Evolutionary conservation across 2,888 invertebrate genomes (phyloP).

Genomic region (Perizoma affinitatum): DNA sequence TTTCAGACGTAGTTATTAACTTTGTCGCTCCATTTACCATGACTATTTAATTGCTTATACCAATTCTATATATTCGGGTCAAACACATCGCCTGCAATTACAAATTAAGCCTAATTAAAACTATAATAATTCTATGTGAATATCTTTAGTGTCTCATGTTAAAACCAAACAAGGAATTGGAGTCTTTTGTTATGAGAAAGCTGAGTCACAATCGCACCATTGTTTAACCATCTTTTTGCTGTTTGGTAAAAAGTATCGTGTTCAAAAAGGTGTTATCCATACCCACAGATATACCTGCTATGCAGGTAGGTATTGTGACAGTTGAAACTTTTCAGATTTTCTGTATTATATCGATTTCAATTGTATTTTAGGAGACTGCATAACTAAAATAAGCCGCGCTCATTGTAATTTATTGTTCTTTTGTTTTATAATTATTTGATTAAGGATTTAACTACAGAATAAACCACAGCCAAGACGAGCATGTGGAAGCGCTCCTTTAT

Average conservation of each 20-base stretch:
- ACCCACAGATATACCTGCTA: background rate
- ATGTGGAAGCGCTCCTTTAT: no score
- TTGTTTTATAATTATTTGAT: no score
- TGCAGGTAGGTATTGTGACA: background rate
- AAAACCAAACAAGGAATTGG: constrained; percentile 46
- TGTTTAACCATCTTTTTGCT: constrained; percentile 43
- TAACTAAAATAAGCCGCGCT: no score
- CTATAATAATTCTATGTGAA: constrained; percentile 34
- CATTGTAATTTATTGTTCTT: no score
- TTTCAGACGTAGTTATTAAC: no score
- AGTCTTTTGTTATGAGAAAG: constrained; percentile 51
- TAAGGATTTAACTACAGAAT: no score
- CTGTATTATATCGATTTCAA: no score
- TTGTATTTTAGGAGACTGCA: no score
- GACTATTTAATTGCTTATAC: constrained; percentile 10
- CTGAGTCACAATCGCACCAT: constrained; percentile 43
- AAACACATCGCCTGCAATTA: constrained; percentile 17
- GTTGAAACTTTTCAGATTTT: background rate
- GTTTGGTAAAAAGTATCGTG: constrained; percentile 20
- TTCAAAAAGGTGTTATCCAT: constrained; percentile 11
- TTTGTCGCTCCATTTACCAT: background rate
- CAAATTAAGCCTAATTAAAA: constrained; percentile 32
- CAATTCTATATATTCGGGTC: constrained; percentile 17
- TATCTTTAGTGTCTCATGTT: constrained; percentile 33
- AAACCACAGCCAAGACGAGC: no score